Conservation (phyloP, 2,888 invertebrate genomes). For the Dynastes maya region DNA sequence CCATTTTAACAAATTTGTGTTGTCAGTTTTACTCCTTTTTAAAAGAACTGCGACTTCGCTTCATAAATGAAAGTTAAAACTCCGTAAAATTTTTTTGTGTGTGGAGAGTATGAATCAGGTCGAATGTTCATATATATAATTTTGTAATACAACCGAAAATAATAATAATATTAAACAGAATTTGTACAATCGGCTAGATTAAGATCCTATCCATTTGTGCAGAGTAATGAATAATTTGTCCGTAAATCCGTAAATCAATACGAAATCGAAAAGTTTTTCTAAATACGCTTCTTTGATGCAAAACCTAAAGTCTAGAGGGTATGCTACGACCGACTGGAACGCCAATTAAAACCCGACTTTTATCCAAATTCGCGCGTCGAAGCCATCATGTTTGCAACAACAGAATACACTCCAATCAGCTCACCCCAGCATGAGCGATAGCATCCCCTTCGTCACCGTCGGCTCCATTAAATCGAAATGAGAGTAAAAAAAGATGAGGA, state of each 20-base stretch:
- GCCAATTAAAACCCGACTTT: conserved; percentile 60
- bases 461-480: conserved; percentile 64
- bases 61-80: no score
- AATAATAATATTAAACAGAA: no score
- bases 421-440: conserved; percentile 52
- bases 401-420: conserved; percentile 60
- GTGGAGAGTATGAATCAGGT: no score
- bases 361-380: conserved; percentile 50
- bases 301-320: conserved; percentile 51
- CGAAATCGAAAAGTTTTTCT: not conserved
- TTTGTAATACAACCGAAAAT: no score
- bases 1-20: no score
- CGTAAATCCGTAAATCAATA: conserved; percentile 19
- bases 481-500: conserved; percentile 57
- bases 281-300: conserved; percentile 44
- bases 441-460: conserved; percentile 52
- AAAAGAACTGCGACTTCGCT: no score
- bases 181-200: no score
- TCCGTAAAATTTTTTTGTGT: no score
- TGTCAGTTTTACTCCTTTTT: no score
- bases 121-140: no score
- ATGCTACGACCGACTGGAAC: conserved; percentile 50
- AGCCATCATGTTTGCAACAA: conserved; percentile 58
- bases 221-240: no score
- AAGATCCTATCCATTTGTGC: no score